Evolutionary conservation across 2,888 invertebrate species (phyloP).

Genomic region (Cistogaster globosa): DNA sequence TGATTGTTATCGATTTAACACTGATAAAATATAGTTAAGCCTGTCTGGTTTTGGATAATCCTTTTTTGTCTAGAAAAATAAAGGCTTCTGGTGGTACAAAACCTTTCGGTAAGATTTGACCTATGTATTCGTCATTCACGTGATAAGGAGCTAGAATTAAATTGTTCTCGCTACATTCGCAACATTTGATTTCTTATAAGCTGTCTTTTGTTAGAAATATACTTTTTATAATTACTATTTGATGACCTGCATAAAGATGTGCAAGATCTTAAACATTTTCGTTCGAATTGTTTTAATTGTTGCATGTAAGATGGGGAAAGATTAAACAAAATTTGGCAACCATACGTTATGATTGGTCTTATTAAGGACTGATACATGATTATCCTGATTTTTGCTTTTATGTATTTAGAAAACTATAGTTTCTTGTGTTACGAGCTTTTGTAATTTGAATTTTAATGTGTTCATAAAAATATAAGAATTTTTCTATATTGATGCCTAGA

Average conservation of each 20-base stretch:
- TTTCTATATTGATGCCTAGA: constrained; percentile 21
- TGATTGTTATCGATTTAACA: neutral
- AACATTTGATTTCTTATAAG: constrained; percentile 1
- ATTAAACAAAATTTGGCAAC: neutral
- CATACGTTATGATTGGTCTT: constrained; percentile 1
- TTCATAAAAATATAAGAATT: constrained; percentile 17
- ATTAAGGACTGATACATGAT: constrained; percentile 7
- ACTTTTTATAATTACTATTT: neutral
- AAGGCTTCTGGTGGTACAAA: no score
- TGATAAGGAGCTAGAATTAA: no score
- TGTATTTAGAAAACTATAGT: neutral
- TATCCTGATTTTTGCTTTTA: neutral
- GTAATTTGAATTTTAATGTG: constrained; percentile 1
- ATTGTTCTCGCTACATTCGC: no score
- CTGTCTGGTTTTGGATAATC: neutral
- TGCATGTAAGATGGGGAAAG: constrained; percentile 1
- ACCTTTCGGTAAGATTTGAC: no score
- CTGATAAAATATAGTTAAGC: neutral
- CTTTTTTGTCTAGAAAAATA: no score
- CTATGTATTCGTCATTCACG: no score
- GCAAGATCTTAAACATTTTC: no score
- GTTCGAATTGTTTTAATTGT: neutral
- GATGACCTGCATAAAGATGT: no score
- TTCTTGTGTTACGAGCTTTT: neutral
- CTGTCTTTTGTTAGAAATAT: neutral